Conservation (phyloP, 2,113 vertebrate species). For the Grus americana region DNA sequence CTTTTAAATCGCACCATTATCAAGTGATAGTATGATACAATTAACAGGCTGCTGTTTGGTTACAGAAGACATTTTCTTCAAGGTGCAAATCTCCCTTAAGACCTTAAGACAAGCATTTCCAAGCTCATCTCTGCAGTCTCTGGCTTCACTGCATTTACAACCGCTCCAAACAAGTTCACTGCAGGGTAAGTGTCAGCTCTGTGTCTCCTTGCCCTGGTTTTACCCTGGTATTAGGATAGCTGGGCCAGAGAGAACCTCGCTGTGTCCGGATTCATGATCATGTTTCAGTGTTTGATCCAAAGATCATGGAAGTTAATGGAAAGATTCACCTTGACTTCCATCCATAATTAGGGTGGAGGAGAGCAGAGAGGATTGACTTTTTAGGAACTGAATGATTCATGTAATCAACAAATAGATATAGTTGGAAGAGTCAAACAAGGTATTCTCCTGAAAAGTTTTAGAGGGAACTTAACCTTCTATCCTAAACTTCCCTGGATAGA, state of each 20-base stretch:
- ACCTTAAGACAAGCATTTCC: background rate
- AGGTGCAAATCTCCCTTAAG: background rate
- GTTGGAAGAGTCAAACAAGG: background rate
- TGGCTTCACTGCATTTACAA: background rate
- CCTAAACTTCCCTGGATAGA: background rate
- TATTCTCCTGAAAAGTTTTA: background rate
- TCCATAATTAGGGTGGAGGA: background rate
- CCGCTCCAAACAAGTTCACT: background rate
- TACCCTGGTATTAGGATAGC: background rate
- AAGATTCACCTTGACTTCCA: conserved; percentile 11
- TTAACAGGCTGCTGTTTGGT: background rate
- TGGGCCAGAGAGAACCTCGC: background rate
- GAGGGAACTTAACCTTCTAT: background rate
- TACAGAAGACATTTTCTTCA: background rate
- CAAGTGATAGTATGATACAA: background rate
- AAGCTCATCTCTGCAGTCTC: background rate
- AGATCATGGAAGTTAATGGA: conserved; percentile 36
- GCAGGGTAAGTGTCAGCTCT: background rate
- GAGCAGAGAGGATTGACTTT: background rate
- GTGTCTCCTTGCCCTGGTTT: background rate
- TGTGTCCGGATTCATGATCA: background rate
- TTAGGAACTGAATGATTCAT: conserved; percentile 27
- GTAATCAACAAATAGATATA: background rate
- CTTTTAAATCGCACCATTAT: background rate
- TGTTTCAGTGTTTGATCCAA: background rate